Evolutionary conservation across 1,140 invertebrate genomes (phyloP), one percentile per base, ranked within the genome.

Genomic region (Bombyx mori): DNA sequence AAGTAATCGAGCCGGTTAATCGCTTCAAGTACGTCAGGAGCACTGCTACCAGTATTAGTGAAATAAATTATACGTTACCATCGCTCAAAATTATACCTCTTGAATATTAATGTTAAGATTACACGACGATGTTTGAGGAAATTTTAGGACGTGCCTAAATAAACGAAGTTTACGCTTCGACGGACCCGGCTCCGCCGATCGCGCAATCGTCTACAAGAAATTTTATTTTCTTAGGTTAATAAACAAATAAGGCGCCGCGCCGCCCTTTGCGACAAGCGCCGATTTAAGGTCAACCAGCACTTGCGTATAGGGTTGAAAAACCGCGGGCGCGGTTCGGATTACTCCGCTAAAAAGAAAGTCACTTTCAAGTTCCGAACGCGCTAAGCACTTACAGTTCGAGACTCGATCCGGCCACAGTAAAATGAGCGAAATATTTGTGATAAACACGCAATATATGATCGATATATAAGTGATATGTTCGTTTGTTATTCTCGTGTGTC

Each of bases 231-330:
- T 62, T 44, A 56, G 64, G 53, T 58, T 65, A 61, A 65, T 71
- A 71, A 68, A 68, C 68, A 70, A 70, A 65, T 68, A 63, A 55
- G 54, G 45, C 54, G 56, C 60, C 55, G 63, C 48, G 52, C 60
- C 26, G 26, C 26, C 4, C 26, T 35, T 5, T 35, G 26, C 26
- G 26, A 35, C 26, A 35, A 35, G 26, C 26, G 26, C 26, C 26
- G 26, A 79, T 56, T 73, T 81, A 85, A 82, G 79, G 78, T 82
- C 81, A 82, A 78, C 70, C 73, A 72, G 73, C 69, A 76, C 67
- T 80, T 71, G 68, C 69, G 66, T 76, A 73, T 65, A 75, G 73
- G 71, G 68, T 75, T 79, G 72, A 74, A 75, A 78, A 71, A 73
- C 74, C 73, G 77, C 78, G 77, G 73, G 75, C 78, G 82, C 71